phyloP scores from a whole-genome alignment of 2,888 invertebrate genomes.

The Bibio marci region DNA sequence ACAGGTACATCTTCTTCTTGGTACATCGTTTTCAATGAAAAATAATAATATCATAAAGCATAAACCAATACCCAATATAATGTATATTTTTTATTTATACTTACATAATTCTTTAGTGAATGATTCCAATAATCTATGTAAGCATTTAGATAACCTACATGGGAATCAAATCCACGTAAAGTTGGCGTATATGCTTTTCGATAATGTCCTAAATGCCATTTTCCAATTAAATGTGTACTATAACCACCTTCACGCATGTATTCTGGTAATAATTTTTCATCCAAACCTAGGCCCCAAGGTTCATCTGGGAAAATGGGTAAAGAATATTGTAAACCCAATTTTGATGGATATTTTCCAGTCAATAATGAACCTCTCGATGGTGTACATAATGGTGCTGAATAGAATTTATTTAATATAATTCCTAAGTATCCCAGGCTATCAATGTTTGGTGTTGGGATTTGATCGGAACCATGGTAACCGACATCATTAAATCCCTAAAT shows the following conservation, averaged over 20 bases:
- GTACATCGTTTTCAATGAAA: too few species aligned
- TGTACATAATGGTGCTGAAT: conserved; percentile 71
- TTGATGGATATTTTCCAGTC: conserved; percentile 66
- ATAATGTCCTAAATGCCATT: conserved; percentile 80
- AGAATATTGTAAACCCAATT: background rate
- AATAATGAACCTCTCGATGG: conserved; percentile 67
- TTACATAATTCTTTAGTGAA: conserved; percentile 20
- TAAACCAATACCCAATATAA: too few species aligned
- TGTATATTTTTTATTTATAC: too few species aligned
- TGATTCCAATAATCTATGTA: conserved; percentile 66
- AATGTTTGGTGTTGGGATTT: conserved; percentile 80
- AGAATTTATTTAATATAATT: conserved; percentile 60
- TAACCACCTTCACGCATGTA: conserved; percentile 55
- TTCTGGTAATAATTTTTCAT: conserved; percentile 51
- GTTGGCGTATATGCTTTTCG: conserved; percentile 39
- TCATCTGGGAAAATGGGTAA: background rate
- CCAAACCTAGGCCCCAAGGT: conserved; percentile 33
- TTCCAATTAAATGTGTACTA: conserved; percentile 66
- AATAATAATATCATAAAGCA: too few species aligned
- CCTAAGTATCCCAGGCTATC: conserved; percentile 74
- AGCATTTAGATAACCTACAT: conserved; percentile 73
- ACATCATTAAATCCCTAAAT: conserved; percentile 94
- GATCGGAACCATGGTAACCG: conserved; percentile 72
- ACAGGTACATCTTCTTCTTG: too few species aligned
- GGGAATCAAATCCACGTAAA: conserved; percentile 58